These are phyloP conservation scores for Polyommatus iphigenia DNA, from an alignment of 2,888 invertebrate species.

Conservation along the genomic window DNA sequence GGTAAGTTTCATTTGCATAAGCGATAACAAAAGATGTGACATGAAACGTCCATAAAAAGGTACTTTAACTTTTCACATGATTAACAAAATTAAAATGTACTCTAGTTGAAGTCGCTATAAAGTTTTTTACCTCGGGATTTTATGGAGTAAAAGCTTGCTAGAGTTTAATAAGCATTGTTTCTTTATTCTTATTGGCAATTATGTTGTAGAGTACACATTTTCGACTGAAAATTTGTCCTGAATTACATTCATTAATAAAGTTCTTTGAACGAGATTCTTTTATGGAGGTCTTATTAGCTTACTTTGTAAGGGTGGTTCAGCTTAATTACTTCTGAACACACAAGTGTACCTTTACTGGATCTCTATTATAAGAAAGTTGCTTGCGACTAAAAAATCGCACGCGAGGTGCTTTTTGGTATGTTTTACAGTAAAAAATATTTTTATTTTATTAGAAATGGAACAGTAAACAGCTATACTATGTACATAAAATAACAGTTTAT, in stretches of 20 bases:
- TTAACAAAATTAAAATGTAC: conserved; percentile 22
- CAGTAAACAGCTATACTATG: too few species aligned
- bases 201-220: conserved; percentile 6
- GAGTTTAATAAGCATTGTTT: conserved; percentile 28
- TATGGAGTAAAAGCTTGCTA: conserved; percentile 15
- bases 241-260: conserved; percentile 27
- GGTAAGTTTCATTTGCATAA: background rate
- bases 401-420: too few species aligned
- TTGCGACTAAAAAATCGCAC: background rate
- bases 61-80: conserved; percentile 3
- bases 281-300: conserved; percentile 16
- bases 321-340: background rate
- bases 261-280: conserved; percentile 22
- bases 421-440: too few species aligned
- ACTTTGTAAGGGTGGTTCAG: conserved; percentile 1
- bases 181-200: conserved; percentile 30
- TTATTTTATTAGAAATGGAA: too few species aligned
- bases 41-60: background rate
- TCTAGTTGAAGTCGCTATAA: conserved; percentile 13
- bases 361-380: background rate
- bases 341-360: background rate
- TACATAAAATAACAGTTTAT: too few species aligned
- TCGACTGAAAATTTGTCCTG: conserved; percentile 21
- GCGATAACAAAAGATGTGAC: background rate
- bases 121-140: conserved; percentile 9